Percentiles rank a stretch among this genome's conserved stretches.
Evolutionary conservation across 2,888 invertebrate genomes (phyloP).

Genomic region (Gortyna flavago): DNA sequence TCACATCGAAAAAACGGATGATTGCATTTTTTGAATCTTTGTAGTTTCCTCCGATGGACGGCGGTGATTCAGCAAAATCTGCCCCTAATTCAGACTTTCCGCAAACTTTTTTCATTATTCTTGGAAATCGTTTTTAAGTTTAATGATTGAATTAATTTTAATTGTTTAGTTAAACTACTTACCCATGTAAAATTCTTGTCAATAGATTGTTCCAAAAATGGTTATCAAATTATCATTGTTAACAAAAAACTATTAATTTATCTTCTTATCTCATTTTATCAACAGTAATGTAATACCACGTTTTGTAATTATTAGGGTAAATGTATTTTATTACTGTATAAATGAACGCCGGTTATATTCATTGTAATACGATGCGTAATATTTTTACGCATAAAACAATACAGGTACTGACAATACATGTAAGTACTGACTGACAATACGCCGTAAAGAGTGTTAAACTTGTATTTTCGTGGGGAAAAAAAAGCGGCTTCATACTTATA

Average conservation of each 20-base stretch:
- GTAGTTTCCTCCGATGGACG: neutral
- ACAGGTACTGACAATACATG: neutral
- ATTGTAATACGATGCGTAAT: neutral
- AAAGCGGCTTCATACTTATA: neutral
- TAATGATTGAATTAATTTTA: neutral
- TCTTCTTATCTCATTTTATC: constrained; percentile 22
- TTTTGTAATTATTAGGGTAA: constrained; percentile 16
- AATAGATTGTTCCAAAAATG: neutral
- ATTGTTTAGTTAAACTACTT: neutral
- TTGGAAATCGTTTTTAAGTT: neutral
- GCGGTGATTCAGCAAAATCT: constrained; percentile 1
- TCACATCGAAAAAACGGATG: too few relatives aligned
- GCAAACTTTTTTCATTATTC: neutral
- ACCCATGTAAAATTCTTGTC: neutral
- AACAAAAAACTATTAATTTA: constrained; percentile 2
- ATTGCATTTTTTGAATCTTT: neutral
- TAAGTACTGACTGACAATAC: too few relatives aligned
- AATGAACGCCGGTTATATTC: neutral
- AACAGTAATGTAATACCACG: neutral
- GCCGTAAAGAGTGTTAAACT: too few relatives aligned
- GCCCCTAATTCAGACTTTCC: neutral
- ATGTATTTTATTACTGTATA: neutral
- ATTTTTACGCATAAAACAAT: neutral
- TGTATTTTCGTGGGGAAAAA: neutral
- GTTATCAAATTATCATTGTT: neutral